Evolutionary conservation across 2,113 vertebrate species (phyloP), one percentile per base, ranked within the genome.

Genomic region (Hemiscyllium ocellatum): DNA sequence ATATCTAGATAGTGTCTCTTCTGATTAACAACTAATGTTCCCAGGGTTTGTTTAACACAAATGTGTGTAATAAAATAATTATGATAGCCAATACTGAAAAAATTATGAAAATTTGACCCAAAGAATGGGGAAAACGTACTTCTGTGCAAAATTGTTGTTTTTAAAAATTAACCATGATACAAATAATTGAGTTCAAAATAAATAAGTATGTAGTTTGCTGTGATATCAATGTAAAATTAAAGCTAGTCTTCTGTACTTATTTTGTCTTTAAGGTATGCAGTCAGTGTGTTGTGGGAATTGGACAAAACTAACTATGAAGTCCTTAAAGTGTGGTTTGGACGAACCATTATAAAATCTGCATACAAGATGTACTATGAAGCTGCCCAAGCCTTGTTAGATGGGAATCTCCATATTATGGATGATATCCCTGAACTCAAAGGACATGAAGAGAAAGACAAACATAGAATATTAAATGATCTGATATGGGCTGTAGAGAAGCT

Each of bases 301-400:
- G 98, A 99, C 37, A 97, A 97, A 0, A 96, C 96, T 0, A 98
- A 98, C 0, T 98, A 98, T 0, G 97, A 97, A 4, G 96, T 97
- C 2, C 97, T 96, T 89, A 90, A 96, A 0, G 98, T 99, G 29
- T 98, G 97, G 97, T 99, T 98, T 19, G 97, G 97, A 1, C 97
- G 97, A 93, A 99, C 97, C 13, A 96, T 99, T 37, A 98, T 99
- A 96, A 97, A 97, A 13, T 99, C 99, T 7, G 98, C 98, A 15
- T 99, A 99, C 97, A 98, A 99, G 97, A 98, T 99, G 0, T 97
- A 97, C 96, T 99, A 99, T 0, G 99, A 99, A 97, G 97, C 98
- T 68, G 99, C 99, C 7, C 99, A 99, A 97, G 98, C 97, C 0
- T 97, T 99, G 0, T 96, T 99, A 56, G 97, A 98, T 0, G 98